Base-by-base conservation (phyloP, 2,888 invertebrate species). In the Acanthacorydalis orientalis region DNA sequence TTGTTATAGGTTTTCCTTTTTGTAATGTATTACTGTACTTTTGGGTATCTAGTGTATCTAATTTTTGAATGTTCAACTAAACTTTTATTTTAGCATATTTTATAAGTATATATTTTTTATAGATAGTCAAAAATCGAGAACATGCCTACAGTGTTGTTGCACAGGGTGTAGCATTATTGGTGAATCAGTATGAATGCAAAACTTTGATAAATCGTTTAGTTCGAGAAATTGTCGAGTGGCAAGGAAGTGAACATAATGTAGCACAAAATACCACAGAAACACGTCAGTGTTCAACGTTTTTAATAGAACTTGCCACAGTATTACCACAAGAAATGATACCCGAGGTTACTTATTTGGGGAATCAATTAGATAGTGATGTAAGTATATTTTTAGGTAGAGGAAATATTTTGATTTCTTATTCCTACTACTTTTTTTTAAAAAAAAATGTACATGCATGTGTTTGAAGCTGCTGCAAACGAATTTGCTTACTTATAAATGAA, bases 41-140 rank as follows among this genome's bases (percentile, higher is more conserved):
- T n/a, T n/a, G n/a, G n/a, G 35, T 35, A 35, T 1, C 35, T 35
- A 40, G n/a, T 40, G 40, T 10, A n/a, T n/a, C n/a, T n/a, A n/a
- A 11, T 11, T 40, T 11, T 40, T 40, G 8, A 12, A 40, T 12
- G 11, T 77, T 23, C 75, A 76, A 68, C 74, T 76, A 57, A 52
- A 38, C 15, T 43, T 32, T 42, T 31, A 34, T 44, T 44, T 49
- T 34, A 12, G 42, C 8, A 45, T 42, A 6, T 48, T 33, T 11
- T 10, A 38, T 34, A 23, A 43, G 33, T 50, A 43, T 6, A 39
- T 46, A 38, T 45, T 57, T 65, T 60, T 69, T 70, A 16, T 72
- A 88, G 75, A 60, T 86, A 44, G 69, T 90, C 32, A 85, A 86
- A 68, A 73, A 79, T 54, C 73, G 76, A 57, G 89, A 90, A 55